phyloP scores from a whole-genome alignment of 2,113 vertebrate genomes.

The Hirundichthys speculiger region DNA sequence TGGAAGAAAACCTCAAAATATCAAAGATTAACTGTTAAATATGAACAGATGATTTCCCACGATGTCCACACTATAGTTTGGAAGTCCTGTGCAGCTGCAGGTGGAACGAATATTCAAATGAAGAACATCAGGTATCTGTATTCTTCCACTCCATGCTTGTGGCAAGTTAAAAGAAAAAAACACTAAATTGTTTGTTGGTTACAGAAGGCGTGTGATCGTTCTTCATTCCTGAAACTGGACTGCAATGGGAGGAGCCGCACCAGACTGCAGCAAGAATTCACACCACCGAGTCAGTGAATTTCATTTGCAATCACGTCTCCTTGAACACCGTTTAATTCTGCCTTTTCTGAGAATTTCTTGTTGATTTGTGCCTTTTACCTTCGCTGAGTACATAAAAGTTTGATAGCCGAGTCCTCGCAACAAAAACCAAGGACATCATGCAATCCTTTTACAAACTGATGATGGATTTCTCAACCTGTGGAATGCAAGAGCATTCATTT shows the following conservation, averaged over 20 bases:
- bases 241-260: slow-evolving; percentile 5
- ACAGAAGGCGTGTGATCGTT: slow-evolving; percentile 5
- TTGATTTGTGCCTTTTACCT: too few species aligned
- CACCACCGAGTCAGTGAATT: background rate
- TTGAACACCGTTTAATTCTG: background rate
- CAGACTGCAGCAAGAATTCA: slow-evolving; percentile 8
- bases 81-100: background rate
- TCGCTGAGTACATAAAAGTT: too few species aligned
- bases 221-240: slow-evolving; percentile 46
- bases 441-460: too few species aligned
- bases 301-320: background rate
- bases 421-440: too few species aligned
- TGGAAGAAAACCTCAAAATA: too few species aligned
- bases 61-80: too few species aligned
- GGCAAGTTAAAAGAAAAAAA: background rate
- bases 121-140: background rate
- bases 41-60: too few species aligned
- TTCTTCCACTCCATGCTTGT: too few species aligned
- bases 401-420: too few species aligned
- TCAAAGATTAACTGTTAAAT: too few species aligned
- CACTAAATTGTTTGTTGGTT: background rate
- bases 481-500: too few species aligned
- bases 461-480: too few species aligned
- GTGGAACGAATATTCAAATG: slow-evolving; percentile 5
- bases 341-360: background rate